A percentile compares a stretch with the other conserved stretches of the same genome.
Evolutionary conservation across 2,113 vertebrate species (phyloP).

Genomic region (Agapornis roseicollis): DNA sequence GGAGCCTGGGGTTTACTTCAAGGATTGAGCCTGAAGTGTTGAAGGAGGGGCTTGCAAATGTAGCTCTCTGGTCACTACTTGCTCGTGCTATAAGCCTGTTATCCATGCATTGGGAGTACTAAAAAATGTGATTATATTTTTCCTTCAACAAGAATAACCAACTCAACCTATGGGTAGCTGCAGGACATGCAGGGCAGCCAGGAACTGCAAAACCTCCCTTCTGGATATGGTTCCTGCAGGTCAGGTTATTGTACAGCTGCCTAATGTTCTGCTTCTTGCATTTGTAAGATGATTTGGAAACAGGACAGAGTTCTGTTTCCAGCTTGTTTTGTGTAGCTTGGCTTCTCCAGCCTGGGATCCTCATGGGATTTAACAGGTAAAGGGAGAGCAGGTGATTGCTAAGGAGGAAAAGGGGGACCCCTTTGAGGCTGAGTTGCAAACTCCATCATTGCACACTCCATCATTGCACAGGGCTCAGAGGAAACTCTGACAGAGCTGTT

Average conservation of each 20-base stretch:
- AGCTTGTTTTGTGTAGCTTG: background rate
- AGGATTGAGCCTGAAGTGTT: background rate
- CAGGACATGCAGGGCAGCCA: rapidly evolving
- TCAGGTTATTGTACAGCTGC: background rate
- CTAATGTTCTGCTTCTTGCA: background rate
- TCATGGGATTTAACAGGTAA: background rate
- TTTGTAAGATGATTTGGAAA: background rate
- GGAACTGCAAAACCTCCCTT: background rate
- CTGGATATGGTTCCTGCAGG: background rate
- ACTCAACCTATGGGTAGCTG: background rate
- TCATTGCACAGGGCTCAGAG: rapidly evolving
- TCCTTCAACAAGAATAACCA: background rate
- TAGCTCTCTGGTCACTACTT: background rate
- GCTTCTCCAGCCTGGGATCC: background rate
- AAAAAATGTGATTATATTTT: background rate
- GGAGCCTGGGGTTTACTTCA: background rate
- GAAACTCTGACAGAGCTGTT: background rate
- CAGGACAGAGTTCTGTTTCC: background rate
- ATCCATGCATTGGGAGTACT: rapidly evolving
- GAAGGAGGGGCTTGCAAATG: background rate
- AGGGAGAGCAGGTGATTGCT: background rate
- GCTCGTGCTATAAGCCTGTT: background rate
- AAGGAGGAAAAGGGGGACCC: background rate
- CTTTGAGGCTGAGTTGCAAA: background rate
- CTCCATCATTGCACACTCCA: background rate